Base-by-base conservation (phyloP, 2,888 invertebrate species). In the Hypercompe scribonia region DNA sequence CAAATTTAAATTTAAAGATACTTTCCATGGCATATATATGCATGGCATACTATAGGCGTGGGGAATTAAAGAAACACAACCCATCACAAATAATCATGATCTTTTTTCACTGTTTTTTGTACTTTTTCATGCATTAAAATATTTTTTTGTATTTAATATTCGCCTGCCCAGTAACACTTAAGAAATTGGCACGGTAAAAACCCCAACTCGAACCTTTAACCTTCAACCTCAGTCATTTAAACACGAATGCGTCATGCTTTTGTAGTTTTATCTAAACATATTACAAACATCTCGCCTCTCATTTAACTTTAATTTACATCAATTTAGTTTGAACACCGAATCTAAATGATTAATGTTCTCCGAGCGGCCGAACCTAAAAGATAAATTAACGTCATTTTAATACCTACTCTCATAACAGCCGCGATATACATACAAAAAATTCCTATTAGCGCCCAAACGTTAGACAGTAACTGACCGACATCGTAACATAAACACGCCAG, bases 391-490 rank as follows among this genome's bases (percentile, higher is more conserved):
- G 89, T 90, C 89, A 91, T 89, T 90, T 93, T 91, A 91, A 92
- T 91, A 89, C 87, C 90, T 91, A 90, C 90, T 90, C 85, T 82
- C 86, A 84, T 85, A 88, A 89, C 86, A 86, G 86, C 79, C 86
- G 79, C 84, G 84, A 85, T 79, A 83, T 76, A 82, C 84, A 85
- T 76, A 89, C 85, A 92, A 94, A 94, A 61, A 94, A 93, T 92
- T 91, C 93, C 90, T 94, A 94, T 94, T 94, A 94, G 89, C 90
- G 79, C 85, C 88, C 90, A 89, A 92, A 91, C 89, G 90, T 90
- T 89, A 90, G 84, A 93, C 90, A 93, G 92, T 92, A 92, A 90
- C 84, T 77, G 79, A 79, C 86, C 86, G 86, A 89, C 87, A 89
- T 85, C 87, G 87, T 87, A 88, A 89, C 89, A 90, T 90, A 89